These are phyloP conservation scores for Euproctis similis DNA, from an alignment of 2,888 invertebrate genomes.

Conservation along the genomic window DNA sequence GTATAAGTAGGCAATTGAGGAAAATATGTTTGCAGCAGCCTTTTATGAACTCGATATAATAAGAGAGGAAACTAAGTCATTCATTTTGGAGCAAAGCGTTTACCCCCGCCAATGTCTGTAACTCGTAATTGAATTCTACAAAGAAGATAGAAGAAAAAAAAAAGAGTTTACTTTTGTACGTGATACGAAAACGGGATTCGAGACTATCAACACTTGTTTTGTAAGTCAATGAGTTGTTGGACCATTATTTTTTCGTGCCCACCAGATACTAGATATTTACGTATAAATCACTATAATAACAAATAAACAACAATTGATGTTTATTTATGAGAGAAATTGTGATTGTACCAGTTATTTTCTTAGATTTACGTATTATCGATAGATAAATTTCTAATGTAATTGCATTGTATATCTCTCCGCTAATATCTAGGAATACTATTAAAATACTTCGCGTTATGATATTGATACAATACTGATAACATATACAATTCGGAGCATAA, in stretches of 20 bases:
- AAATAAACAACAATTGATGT: conserved; percentile 20
- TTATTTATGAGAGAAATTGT: conserved; percentile 18
- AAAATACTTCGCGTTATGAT: too few species aligned
- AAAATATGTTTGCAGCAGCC: too few species aligned
- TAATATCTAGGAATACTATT: neutral
- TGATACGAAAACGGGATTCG: conserved; percentile 52
- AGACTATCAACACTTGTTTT: conserved; percentile 52
- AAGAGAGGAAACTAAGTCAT: conserved; percentile 30
- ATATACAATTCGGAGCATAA: too few species aligned
- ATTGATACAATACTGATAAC: too few species aligned
- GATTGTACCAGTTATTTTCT: conserved; percentile 12
- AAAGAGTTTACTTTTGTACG: conserved; percentile 58
- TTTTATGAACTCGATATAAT: conserved; percentile 27
- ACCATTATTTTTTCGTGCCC: conserved; percentile 22
- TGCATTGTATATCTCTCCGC: neutral
- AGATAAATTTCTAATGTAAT: conserved; percentile 11
- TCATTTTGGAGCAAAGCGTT: conserved; percentile 34
- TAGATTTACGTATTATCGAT: conserved; percentile 12
- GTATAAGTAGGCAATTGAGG: too few species aligned
- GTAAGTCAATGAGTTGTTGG: conserved; percentile 52
- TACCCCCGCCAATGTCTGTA: conserved; percentile 42
- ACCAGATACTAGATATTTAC: conserved; percentile 17
- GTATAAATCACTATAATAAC: conserved; percentile 20
- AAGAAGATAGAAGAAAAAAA: conserved; percentile 67
- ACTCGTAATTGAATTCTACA: conserved; percentile 62